A percentile compares a stretch with the other conserved stretches of the same genome.
phyloP scores from a whole-genome alignment of 2,113 vertebrate species.

The Rhinopithecus roxellana region DNA sequence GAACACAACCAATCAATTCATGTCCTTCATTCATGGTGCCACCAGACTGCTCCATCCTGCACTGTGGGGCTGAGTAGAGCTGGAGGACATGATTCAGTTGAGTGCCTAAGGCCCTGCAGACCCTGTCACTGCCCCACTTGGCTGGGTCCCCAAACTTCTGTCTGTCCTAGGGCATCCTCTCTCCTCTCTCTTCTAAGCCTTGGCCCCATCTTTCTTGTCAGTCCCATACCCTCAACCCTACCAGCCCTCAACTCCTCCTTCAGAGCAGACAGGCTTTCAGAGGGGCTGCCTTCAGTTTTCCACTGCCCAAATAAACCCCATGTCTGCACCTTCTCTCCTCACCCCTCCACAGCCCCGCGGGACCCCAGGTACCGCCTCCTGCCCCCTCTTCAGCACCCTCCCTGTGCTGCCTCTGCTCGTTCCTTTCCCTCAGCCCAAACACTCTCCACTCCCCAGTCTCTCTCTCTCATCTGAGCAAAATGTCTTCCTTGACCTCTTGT shows the following conservation, averaged over 20 bases:
- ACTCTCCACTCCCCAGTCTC: not conserved
- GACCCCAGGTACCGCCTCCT: not conserved
- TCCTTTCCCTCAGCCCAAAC: not conserved
- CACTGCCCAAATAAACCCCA: not conserved
- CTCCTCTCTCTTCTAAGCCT: not conserved
- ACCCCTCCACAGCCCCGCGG: rapidly evolving
- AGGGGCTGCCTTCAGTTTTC: not conserved
- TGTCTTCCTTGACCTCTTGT: not conserved
- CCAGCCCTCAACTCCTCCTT: not conserved
- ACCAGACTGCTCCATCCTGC: not conserved
- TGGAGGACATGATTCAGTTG: not conserved
- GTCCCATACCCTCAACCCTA: not conserved
- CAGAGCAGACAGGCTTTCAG: not conserved
- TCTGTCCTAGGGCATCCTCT: not conserved
- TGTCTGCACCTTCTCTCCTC: not conserved
- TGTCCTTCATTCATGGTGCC: not conserved
- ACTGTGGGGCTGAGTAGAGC: not conserved
- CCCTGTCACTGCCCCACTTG: not conserved
- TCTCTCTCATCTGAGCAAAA: not conserved
- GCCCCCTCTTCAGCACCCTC: not conserved
- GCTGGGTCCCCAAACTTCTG: not conserved
- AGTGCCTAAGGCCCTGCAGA: not conserved
- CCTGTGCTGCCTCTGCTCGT: not conserved
- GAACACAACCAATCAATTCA: not conserved
- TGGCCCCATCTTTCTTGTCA: not conserved